Evolutionary conservation across 2,113 vertebrate species (phyloP), one percentile per base, ranked within the genome.

Genomic region (Rhynchopsitta pachyrhyncha): DNA sequence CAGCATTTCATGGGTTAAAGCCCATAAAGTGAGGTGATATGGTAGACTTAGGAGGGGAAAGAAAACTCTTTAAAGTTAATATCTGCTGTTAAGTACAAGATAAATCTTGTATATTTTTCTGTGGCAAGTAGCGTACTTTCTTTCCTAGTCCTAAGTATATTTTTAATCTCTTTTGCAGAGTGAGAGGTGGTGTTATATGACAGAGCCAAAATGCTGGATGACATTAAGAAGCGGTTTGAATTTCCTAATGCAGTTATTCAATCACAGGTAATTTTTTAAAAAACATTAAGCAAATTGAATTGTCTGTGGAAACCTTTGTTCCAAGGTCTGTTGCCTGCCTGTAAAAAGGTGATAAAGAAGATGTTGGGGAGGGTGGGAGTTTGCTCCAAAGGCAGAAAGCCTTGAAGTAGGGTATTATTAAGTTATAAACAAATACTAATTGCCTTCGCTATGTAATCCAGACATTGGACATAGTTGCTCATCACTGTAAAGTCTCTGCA

Each of bases 221-320:
- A 98, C 95, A 97, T 99, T 93, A 99, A 98, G 96, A 98, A 98
- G 66, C 98, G 97, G 33, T 98, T 99, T 96, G 99, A 99, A 82
- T 99, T 99, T 97, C 98, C 98, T 94, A 99, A 98, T 96, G 96
- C 98, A 13, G 94, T 98, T 94, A 97, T 99, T 86, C 99, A 99
- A 78, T 98, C 98, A 71, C 99, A 99, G 99, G 99, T 99, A 97
- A 98, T 46, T 94, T 82, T 85, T 96, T 93, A 3, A 6, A 67
- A 59, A 81, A 17, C 90, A 69, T 94, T 79, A 24, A 87, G 75
- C 11, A 79, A 66, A 69, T 57, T 31, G 46, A 78, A 12, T 80
- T 88, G 28, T 82, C 4, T 39, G 17, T 67, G 27, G 16, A 82
- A 68, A 79, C 10, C 20, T 91, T 81, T 91, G n/a, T 69, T 87